These are phyloP conservation scores for Dendroctonus valens DNA, from an alignment of 1,140 invertebrate genomes.

Conservation along the genomic window DNA sequence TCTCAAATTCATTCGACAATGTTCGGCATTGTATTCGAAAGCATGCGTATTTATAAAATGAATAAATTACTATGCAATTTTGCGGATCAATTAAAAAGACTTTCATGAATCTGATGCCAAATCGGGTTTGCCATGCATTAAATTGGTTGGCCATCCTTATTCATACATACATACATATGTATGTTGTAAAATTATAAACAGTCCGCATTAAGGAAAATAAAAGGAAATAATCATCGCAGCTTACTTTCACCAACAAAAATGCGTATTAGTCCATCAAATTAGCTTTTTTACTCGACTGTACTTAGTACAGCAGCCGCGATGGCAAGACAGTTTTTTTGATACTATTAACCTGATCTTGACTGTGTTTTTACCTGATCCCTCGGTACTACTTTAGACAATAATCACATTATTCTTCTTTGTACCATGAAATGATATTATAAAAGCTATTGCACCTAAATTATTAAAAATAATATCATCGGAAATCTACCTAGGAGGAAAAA, in stretches of 20 bases:
- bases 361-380: slow-evolving; percentile 22
- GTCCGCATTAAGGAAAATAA: not conserved
- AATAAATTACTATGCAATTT: too few relatives aligned
- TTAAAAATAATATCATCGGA: slow-evolving; percentile 19
- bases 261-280: slow-evolving; percentile 21
- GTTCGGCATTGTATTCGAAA: too few relatives aligned
- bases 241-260: slow-evolving; percentile 23
- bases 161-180: too few relatives aligned
- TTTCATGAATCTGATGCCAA: too few relatives aligned
- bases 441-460: slow-evolving; percentile 26
- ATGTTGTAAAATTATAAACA: too few relatives aligned
- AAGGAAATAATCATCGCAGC: slow-evolving; percentile 10
- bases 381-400: slow-evolving; percentile 23
- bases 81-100: too few relatives aligned
- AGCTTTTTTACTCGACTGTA: slow-evolving; percentile 21
- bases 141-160: too few relatives aligned
- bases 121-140: too few relatives aligned
- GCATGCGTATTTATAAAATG: too few relatives aligned
- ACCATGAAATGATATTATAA: slow-evolving; percentile 28
- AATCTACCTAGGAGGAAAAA: slow-evolving; percentile 9
- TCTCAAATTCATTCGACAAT: too few relatives aligned
- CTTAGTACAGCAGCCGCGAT: slow-evolving; percentile 13
- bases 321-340: slow-evolving; percentile 25
- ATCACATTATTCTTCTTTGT: slow-evolving; percentile 26
- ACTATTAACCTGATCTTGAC: slow-evolving; percentile 23